Evolutionary conservation across 2,113 vertebrate genomes (phyloP).

Genomic region (Nesogale talazaci): DNA sequence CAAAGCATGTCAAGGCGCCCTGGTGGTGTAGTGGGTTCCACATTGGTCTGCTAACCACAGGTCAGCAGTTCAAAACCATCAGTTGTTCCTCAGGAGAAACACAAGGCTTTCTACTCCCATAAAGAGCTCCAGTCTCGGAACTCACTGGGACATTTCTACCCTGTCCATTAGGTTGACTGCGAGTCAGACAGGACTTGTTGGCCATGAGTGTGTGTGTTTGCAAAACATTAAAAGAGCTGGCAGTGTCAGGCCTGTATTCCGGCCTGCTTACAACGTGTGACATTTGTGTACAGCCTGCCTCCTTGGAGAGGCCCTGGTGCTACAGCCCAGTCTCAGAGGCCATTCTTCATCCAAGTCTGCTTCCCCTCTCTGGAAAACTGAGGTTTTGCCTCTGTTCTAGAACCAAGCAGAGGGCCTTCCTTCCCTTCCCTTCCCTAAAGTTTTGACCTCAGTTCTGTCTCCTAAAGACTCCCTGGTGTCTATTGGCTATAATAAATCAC

Average conservation of each 20-base stretch:
- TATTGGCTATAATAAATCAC: neutral
- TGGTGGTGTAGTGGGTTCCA: too few species aligned
- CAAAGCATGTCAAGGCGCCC: neutral
- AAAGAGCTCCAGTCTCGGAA: too few species aligned
- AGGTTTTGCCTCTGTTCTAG: neutral
- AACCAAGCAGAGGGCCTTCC: neutral
- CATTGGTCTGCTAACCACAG: too few species aligned
- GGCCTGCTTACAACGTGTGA: neutral
- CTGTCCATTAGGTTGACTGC: too few species aligned
- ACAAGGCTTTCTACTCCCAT: too few species aligned
- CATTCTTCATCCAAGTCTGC: neutral
- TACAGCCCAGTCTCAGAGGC: too few species aligned
- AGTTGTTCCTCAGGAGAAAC: too few species aligned
- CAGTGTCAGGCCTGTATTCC: neutral
- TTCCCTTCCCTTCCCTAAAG: too few species aligned
- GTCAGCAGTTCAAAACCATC: too few species aligned
- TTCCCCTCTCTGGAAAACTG: neutral
- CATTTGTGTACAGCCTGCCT: neutral
- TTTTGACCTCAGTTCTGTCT: constrained; percentile 5
- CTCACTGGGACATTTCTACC: too few species aligned
- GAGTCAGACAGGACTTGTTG: too few species aligned
- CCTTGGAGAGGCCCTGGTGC: too few species aligned
- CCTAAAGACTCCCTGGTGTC: neutral
- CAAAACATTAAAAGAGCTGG: neutral
- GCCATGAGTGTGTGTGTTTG: neutral